Evolutionary conservation across 1,140 invertebrate genomes (phyloP).

Genomic region (Drosophila nigromelanica): DNA sequence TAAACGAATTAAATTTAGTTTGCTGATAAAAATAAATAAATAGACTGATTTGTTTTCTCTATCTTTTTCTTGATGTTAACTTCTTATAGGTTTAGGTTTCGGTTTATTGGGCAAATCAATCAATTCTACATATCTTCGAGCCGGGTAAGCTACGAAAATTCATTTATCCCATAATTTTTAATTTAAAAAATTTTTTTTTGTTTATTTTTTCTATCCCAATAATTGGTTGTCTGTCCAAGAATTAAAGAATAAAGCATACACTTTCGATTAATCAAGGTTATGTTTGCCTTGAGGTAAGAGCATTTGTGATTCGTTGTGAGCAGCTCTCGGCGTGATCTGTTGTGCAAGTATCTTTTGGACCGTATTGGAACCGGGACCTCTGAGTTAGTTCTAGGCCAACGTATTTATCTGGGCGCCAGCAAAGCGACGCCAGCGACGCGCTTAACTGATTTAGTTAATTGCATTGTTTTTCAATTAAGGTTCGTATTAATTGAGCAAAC

Average conservation of each 20-base stretch:
- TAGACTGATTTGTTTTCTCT: background rate
- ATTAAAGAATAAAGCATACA: no score
- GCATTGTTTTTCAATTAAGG: slow-evolving; percentile 83
- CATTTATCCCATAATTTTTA: no score
- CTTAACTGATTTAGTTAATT: slow-evolving; percentile 82
- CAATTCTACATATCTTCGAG: no score
- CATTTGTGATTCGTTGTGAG: background rate
- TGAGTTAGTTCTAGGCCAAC: slow-evolving; percentile 5
- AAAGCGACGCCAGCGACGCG: slow-evolving; percentile 52
- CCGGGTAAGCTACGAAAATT: no score
- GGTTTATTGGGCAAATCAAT: no score
- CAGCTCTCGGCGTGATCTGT: background rate
- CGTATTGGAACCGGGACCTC: slow-evolving; percentile 5
- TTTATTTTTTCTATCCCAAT: no score
- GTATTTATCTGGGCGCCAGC: slow-evolving; percentile 58
- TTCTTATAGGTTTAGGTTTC: no score
- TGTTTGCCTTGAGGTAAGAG: background rate
- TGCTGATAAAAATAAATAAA: background rate
- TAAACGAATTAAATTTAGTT: no score
- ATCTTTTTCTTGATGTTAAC: no score
- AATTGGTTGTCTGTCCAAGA: no score
- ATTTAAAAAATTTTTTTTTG: no score
- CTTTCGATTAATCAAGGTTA: no score
- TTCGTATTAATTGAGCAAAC: slow-evolving; percentile 80
- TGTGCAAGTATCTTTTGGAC: slow-evolving; percentile 2